These are phyloP conservation scores for Erythrocercus mccallii DNA, from an alignment of 2,113 vertebrate species.

Conservation along the genomic window DNA sequence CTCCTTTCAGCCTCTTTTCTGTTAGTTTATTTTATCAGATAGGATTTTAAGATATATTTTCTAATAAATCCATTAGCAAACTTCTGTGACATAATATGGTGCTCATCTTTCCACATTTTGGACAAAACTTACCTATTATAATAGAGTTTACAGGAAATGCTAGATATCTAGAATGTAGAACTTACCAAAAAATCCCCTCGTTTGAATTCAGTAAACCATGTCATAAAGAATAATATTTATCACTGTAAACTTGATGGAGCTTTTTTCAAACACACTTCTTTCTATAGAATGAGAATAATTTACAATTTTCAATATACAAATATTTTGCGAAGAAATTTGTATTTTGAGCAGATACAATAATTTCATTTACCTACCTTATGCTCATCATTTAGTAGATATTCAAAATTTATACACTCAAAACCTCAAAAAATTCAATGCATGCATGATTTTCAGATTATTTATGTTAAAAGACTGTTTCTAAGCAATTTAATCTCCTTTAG, in stretches of 20 bases:
- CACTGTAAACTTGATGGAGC: no score
- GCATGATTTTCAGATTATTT: not conserved
- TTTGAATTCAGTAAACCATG: not conserved
- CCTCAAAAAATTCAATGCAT: not conserved
- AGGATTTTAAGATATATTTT: not conserved
- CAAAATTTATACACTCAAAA: not conserved
- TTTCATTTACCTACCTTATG: not conserved
- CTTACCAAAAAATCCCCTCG: accelerated
- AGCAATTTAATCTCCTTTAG: not conserved
- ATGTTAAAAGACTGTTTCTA: not conserved
- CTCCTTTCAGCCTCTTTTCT: not conserved
- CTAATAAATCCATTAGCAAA: not conserved
- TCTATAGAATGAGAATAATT: not conserved
- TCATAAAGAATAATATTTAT: not conserved
- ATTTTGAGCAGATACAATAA: not conserved
- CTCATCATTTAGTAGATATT: not conserved
- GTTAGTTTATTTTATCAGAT: not conserved
- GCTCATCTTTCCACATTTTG: not conserved
- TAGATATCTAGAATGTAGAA: not conserved
- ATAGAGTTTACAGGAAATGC: not conserved
- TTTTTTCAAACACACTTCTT: not conserved
- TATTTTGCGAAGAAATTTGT: not conserved
- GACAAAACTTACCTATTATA: not conserved
- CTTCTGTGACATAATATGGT: not conserved
- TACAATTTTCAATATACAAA: not conserved